phyloP scores from a whole-genome alignment of 2,797 vertebrate species.

The Microhierax caerulescens region DNA sequence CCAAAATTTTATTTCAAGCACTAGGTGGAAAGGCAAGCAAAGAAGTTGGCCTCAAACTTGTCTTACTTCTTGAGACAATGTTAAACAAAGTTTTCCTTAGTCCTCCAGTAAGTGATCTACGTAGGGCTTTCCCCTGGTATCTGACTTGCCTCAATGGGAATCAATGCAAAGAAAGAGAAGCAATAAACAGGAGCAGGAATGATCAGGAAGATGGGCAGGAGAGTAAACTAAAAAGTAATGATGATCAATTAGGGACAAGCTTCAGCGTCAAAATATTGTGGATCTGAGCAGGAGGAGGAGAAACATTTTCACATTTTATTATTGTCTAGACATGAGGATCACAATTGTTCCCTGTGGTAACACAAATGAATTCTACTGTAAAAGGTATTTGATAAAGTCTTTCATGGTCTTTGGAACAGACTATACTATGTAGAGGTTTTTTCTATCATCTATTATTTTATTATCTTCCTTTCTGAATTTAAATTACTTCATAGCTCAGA shows the following conservation, averaged over 20 bases:
- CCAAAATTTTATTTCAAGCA: background rate
- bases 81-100: background rate
- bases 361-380: constrained; percentile 49
- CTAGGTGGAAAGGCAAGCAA: background rate
- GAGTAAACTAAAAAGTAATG: background rate
- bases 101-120: background rate
- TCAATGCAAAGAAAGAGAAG: background rate
- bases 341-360: constrained; percentile 37
- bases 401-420: constrained; percentile 37
- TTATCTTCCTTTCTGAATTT: constrained; percentile 60
- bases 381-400: constrained; percentile 56
- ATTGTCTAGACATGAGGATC: constrained; percentile 20
- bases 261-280: background rate
- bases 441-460: constrained; percentile 54
- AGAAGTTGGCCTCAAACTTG: background rate
- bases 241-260: background rate
- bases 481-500: constrained; percentile 32
- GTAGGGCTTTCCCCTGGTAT: background rate
- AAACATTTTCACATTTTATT: constrained; percentile 13
- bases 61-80: background rate
- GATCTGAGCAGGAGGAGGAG: background rate
- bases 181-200: background rate
- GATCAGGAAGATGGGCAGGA: background rate
- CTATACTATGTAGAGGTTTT: background rate
- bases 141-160: background rate